phyloP scores from a whole-genome alignment of 2,888 invertebrate species.

The Allacma fusca region DNA sequence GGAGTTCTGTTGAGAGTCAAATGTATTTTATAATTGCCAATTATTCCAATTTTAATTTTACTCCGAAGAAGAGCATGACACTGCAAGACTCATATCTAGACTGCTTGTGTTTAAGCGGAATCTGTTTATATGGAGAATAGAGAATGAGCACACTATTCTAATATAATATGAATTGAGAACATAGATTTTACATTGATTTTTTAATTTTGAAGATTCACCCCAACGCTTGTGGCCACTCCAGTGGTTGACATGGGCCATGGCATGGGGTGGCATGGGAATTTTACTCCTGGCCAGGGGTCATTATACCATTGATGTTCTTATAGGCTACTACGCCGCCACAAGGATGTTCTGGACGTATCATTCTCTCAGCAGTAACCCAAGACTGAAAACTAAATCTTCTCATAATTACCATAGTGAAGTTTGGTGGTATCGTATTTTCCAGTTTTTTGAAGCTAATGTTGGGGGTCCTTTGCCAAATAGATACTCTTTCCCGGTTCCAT shows the following conservation, averaged over 20 bases:
- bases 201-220: no score
- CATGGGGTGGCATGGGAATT: constrained; percentile 64
- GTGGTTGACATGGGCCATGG: constrained; percentile 63
- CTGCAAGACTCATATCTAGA: no score
- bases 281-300: constrained; percentile 66
- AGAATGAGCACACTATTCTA: no score
- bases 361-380: constrained; percentile 64
- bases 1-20: no score
- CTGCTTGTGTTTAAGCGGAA: no score
- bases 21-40: no score
- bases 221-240: constrained; percentile 64
- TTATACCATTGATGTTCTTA: constrained; percentile 67
- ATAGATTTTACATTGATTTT: no score
- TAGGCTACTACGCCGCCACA: constrained; percentile 67
- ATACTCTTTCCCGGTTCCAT: constrained; percentile 62
- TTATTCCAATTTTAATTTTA: no score
- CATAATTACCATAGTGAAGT: constrained; percentile 65
- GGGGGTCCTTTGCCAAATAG: constrained; percentile 64
- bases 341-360: constrained; percentile 68
- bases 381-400: constrained; percentile 62
- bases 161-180: not conserved
- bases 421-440: constrained; percentile 66
- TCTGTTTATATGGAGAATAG: no score
- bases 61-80: no score
- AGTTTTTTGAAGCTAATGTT: constrained; percentile 66